phyloP scores from a whole-genome alignment of 2,888 invertebrate genomes.

The Ptilodon capucinus region DNA sequence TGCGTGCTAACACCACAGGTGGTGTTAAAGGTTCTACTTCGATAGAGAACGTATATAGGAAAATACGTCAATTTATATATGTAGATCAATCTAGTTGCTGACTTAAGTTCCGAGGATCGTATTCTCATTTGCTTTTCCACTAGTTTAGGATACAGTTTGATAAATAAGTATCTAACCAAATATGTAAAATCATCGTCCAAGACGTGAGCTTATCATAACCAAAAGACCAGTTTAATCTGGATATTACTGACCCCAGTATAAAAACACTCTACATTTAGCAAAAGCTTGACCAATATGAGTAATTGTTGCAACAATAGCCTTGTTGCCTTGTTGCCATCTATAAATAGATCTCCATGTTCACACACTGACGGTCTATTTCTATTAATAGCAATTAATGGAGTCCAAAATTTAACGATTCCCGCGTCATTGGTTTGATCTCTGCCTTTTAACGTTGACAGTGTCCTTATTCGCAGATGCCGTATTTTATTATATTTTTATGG shows the following conservation, averaged over 20 bases:
- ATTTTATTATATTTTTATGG: neutral
- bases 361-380: constrained; percentile 27
- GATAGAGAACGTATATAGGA: no score
- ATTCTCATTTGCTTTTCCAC: no score
- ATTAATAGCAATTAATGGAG: constrained; percentile 36
- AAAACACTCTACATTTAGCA: neutral
- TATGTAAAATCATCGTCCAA: neutral
- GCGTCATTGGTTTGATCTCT: neutral
- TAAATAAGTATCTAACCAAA: no score
- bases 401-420: constrained; percentile 32
- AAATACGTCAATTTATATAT: no score
- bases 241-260: neutral
- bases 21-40: no score
- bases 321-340: constrained; percentile 22
- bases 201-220: neutral
- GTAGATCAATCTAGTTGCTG: no score
- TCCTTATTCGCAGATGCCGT: neutral
- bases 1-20: no score
- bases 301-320: constrained; percentile 18
- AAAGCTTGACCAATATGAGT: constrained; percentile 15
- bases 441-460: neutral
- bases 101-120: no score
- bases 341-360: constrained; percentile 30
- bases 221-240: neutral
- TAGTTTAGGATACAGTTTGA: no score